These are phyloP conservation scores for Maniola hyperantus DNA, from an alignment of 2,888 invertebrate genomes.

Conservation along the genomic window DNA sequence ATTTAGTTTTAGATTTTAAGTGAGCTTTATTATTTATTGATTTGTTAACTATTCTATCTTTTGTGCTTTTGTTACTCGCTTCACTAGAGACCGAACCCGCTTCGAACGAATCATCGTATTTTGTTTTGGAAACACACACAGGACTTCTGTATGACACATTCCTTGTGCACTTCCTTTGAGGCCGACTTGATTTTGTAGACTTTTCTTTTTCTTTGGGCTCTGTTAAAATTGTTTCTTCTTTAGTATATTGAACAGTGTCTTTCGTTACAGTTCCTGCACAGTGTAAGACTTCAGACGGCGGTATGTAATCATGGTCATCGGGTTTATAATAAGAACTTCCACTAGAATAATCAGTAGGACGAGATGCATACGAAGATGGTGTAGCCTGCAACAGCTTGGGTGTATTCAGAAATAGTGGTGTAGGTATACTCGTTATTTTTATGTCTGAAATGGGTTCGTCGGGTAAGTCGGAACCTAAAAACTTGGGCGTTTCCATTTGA, in stretches of 20 bases:
- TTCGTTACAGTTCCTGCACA: constrained; percentile 46
- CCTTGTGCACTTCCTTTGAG: constrained; percentile 71
- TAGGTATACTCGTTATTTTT: constrained; percentile 82
- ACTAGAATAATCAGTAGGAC: constrained; percentile 84
- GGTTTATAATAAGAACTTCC: constrained; percentile 85
- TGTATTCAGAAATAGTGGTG: constrained; percentile 80
- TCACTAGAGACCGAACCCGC: constrained; percentile 53
- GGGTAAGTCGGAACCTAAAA: constrained; percentile 71
- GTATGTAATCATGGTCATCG: constrained; percentile 81
- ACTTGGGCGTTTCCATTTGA: constrained; percentile 81
- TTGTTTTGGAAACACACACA: constrained; percentile 44
- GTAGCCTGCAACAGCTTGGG: constrained; percentile 64
- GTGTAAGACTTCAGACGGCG: constrained; percentile 55
- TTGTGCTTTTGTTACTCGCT: constrained; percentile 38
- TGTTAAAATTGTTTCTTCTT: constrained; percentile 40
- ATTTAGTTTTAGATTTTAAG: constrained; percentile 26
- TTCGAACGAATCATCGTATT: constrained; percentile 50
- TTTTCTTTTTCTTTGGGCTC: constrained; percentile 42
- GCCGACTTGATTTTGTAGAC: constrained; percentile 51
- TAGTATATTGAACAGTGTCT: constrained; percentile 45
- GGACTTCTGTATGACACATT: constrained; percentile 68
- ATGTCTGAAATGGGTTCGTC: constrained; percentile 76
- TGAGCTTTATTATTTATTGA: constrained; percentile 28
- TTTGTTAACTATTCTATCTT: constrained; percentile 48
- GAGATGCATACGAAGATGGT: constrained; percentile 71